Evolutionary conservation across 1,140 invertebrate species (phyloP), one percentile per base, ranked within the genome.

Genomic region (Dendroctonus valens): DNA sequence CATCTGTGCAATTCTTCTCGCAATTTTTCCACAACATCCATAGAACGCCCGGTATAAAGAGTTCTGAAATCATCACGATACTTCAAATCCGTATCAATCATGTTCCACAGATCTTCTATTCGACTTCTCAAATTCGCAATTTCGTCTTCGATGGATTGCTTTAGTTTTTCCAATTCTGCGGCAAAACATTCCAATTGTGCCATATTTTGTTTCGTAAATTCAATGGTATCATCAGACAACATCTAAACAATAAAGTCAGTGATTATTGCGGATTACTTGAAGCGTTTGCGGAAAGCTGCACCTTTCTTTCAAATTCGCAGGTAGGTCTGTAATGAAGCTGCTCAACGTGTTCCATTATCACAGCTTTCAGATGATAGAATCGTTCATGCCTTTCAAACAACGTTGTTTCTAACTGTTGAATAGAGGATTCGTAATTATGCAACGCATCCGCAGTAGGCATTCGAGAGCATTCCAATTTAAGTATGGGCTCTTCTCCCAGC

Each of bases 1-100:
- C 86, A 89, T n/a, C 83, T 79, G 39, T 82, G 77, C 26, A 91
- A 53, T 79, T 91, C 88, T 46, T 77, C 72, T 41, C 82, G 73
- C 6, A 89, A 78, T 11, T 82, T 79, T 69, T 80, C 77, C 58
- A 86, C 77, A 8, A 83, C 83, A 7, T 73, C 68, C 11, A 79
- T 70, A 41, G 79, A 83, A 53, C 81, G 81, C 26, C 83, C 84
- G 7, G 75, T 69, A 75, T 85, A 75, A 64, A 78, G 79, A 14
- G 76, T 69, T 7, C 82, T 69, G 73, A 88, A 87, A 14, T 75
- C 73, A 41, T 81, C 72, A 59, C 83, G 79, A 37, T 82, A 76
- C 7, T 78, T 70, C 40, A 81, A 72, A 37, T 86, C 81, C 51
- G 86, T 81, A 9, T 87, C 85, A 3, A 91, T 76, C 61, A 84